Base-by-base conservation (phyloP, 1,140 invertebrate genomes). In the Helicoverpa armigera region DNA sequence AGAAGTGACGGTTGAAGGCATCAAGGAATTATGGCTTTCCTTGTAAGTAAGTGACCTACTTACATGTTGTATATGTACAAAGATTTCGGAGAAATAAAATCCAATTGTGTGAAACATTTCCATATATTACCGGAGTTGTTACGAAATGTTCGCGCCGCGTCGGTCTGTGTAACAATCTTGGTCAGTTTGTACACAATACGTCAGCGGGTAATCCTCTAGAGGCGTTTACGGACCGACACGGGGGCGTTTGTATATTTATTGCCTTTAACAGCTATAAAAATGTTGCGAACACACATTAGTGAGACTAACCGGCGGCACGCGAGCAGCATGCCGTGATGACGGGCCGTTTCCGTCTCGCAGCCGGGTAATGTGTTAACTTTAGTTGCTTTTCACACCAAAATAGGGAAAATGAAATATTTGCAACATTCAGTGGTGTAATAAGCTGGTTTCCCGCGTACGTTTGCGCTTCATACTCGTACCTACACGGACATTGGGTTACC, bases 261-360 rank as follows among this genome's bases (percentile, higher is more conserved):
- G 82, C 82, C 60, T 70, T 83, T 82, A 83, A 83, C 76, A 76
- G 83, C 83, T 72, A 86, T 87, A 87, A 87, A 87, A 86, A 83
- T 86, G 86, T 84, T 83, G 73, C 69, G 56, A 87, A 86, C 84
- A 85, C 81, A 86, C 83, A 86, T 87, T 87, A 85, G 80, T 48
- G 53, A 86, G 80, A 87, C 84, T 87, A 86, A 87, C 81, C 75
- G 86, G 80, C 16, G 43, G 84, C 61, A 86, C 86, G 86, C 80
- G 82, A 65, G 78, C 54, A 53, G 86, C 76, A 85, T 87, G 54
- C 80, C 61, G 70, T 82, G 78, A 84, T 78, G 82, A 80, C 56
- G 51, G 35, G 29, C 75, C 50, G 63, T 79, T 77, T 76, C 73
- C 73, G 73, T 50, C 56, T 7, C 70, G 70, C n/a, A 18, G 43